These are phyloP conservation scores for Nannoperca australis DNA, from an alignment of 2,797 vertebrate species.

Conservation along the genomic window DNA sequence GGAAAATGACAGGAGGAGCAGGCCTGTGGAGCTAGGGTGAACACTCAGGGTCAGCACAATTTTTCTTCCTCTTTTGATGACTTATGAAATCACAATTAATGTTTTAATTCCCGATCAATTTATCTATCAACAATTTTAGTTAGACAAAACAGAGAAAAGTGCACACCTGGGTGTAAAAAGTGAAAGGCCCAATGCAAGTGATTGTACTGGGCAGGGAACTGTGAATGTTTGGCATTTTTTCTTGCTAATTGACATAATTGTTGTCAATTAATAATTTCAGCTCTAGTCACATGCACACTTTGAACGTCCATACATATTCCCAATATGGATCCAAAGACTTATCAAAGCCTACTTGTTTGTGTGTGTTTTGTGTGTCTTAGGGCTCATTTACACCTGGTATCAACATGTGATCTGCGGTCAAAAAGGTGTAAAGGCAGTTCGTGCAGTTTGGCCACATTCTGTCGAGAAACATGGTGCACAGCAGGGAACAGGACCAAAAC, in stretches of 20 bases:
- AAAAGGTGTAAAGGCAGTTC: not conserved
- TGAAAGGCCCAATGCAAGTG: too few relatives aligned
- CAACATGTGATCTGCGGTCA: not conserved
- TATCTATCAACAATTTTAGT: not conserved
- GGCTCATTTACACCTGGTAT: not conserved
- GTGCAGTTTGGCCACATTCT: not conserved
- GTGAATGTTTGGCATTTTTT: not conserved
- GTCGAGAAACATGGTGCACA: too few relatives aligned
- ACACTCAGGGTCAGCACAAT: slow-evolving; percentile 31
- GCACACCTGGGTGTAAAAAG: not conserved
- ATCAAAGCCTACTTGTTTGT: not conserved
- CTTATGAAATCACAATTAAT: not conserved
- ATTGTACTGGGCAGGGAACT: too few relatives aligned
- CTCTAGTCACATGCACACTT: not conserved
- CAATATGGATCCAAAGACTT: not conserved
- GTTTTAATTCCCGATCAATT: not conserved
- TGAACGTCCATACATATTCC: not conserved
- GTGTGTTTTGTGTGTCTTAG: not conserved
- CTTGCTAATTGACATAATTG: not conserved
- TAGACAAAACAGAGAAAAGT: not conserved
- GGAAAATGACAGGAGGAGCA: slow-evolving; percentile 27
- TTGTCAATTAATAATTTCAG: slow-evolving; percentile 15
- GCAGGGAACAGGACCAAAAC: too few relatives aligned
- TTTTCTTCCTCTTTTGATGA: not conserved
- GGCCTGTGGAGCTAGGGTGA: slow-evolving; percentile 18